Evolutionary conservation across 92 coral and sea anemone species (phyloP).

Genomic region (Parazoanthus darwini): DNA sequence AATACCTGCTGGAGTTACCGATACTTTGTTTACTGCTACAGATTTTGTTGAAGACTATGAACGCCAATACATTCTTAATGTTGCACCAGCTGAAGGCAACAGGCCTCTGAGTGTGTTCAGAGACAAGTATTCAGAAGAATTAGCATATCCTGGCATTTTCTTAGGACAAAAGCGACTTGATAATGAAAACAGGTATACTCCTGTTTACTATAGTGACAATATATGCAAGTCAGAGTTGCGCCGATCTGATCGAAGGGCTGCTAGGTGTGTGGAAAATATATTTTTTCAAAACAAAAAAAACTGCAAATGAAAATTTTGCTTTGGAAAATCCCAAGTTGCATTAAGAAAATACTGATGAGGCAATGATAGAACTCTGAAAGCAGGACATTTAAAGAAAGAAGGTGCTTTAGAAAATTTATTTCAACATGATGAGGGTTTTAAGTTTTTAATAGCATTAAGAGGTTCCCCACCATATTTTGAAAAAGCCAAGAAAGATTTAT

Average conservation of each 20-base stretch:
- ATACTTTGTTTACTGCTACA: conserved; percentile 49
- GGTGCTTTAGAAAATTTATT: conserved; percentile 48
- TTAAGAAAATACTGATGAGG: conserved; percentile 44
- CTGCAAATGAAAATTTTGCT: conserved; percentile 47
- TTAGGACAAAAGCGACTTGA: conserved; percentile 58
- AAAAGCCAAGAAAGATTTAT: conserved; percentile 48
- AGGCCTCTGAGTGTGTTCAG: conserved; percentile 54
- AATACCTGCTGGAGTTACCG: conserved; percentile 51
- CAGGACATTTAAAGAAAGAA: conserved; percentile 49
- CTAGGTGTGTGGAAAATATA: conserved; percentile 51
- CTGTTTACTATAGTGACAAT: conserved; percentile 57
- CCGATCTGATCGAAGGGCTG: conserved; percentile 50
- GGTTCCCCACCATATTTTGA: no score
- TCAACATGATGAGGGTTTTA: conserved; percentile 58
- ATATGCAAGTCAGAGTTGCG: conserved; percentile 42
- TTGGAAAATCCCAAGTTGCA: conserved; percentile 43
- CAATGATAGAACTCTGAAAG: conserved; percentile 42
- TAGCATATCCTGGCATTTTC: conserved; percentile 66
- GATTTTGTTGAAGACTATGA: conserved; percentile 56
- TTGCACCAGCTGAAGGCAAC: conserved; percentile 55
- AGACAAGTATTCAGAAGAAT: conserved; percentile 57
- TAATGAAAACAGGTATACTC: conserved; percentile 39
- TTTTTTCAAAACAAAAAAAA: conserved; percentile 43
- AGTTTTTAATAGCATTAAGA: conserved; percentile 52
- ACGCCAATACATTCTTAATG: conserved; percentile 46